Evolutionary conservation across 2,888 invertebrate genomes (phyloP).

Genomic region (Plagiodera versicolora): DNA sequence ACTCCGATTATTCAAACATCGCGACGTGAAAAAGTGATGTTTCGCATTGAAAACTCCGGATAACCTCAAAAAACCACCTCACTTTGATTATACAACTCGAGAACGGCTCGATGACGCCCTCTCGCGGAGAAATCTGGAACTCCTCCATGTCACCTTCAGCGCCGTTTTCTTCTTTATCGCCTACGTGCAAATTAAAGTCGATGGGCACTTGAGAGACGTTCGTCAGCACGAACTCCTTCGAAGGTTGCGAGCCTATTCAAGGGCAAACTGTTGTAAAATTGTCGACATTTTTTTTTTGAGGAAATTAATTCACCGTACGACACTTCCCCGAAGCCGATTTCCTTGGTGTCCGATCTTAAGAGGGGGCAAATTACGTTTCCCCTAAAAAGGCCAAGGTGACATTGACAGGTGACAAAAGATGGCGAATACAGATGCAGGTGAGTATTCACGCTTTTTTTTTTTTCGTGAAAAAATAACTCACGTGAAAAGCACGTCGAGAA

Average conservation of each 20-base stretch:
- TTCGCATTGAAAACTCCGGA: too few relatives aligned
- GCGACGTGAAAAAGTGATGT: too few relatives aligned
- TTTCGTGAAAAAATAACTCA: conserved; percentile 46
- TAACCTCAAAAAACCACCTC: too few relatives aligned
- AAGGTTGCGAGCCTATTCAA: conserved; percentile 11
- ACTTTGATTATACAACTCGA: conserved; percentile 34
- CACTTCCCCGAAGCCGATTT: conserved; percentile 61
- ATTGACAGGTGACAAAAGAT: neutral
- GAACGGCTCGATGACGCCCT: conserved; percentile 55
- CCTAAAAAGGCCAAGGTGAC: conserved; percentile 54
- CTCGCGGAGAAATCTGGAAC: conserved; percentile 57
- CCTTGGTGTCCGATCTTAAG: conserved; percentile 58
- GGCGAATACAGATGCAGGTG: neutral
- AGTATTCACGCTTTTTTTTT: neutral
- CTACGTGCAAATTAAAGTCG: conserved; percentile 55
- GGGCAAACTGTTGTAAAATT: too few relatives aligned
- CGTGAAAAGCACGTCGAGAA: conserved; percentile 61
- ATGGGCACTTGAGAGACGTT: conserved; percentile 63
- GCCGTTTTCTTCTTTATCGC: neutral
- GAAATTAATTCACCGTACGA: conserved; percentile 59
- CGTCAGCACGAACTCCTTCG: conserved; percentile 54
- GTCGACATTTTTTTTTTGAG: neutral
- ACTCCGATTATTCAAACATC: too few relatives aligned
- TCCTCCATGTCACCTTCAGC: conserved; percentile 61
- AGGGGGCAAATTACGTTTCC: conserved; percentile 65